Base-by-base conservation (phyloP, 2,797 vertebrate genomes). In the Gallinago stenura region DNA sequence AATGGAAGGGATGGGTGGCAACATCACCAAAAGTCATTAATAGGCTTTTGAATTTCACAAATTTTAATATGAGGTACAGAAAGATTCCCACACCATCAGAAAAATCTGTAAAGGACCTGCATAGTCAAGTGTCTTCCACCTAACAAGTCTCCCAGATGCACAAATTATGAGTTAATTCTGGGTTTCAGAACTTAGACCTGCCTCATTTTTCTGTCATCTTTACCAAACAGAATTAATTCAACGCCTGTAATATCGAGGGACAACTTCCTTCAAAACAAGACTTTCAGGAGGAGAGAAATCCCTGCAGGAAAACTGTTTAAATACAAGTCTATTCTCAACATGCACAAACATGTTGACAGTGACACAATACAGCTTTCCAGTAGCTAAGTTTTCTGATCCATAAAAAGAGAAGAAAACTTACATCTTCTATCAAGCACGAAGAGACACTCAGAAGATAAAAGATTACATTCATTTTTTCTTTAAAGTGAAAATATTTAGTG, bases 241-340 rank as follows among this genome's bases (percentile, higher is more conserved):
- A 81, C 0, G 2, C 12, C 50, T 45, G 8, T 24, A 71, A 93
- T n/a, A 28, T 41, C 87, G 58, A 79, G 31, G 30, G 37, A 92
- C 3, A 13, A 83, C 25, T 31, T 75, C 37, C 61, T 89, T 83
- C 12, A 56, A 81, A 85, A 64, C 43, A 68, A 81, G 10, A 77
- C 68, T 58, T 93, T 54, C 62, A 80, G 57, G 46, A 88, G n/a
- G 87, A 83, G 50, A 71, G 35, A 95, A 88, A 83, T 64, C 35
- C 45, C 61, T 71, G 35, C 35, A 93, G 48, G n/a, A 88, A 90
- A 85, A 94, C 48, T 73, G 85, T 58, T 73, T 62, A 87, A 94
- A 35, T 37, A n/a, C 8, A 92, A 75, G 33, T 87, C 56, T 87
- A 82, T 83, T 75, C 86, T 65, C 70, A 76, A 82, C 62, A 76